These are phyloP conservation scores for Cordilura impudica DNA, from an alignment of 2,888 invertebrate genomes.

Conservation along the genomic window DNA sequence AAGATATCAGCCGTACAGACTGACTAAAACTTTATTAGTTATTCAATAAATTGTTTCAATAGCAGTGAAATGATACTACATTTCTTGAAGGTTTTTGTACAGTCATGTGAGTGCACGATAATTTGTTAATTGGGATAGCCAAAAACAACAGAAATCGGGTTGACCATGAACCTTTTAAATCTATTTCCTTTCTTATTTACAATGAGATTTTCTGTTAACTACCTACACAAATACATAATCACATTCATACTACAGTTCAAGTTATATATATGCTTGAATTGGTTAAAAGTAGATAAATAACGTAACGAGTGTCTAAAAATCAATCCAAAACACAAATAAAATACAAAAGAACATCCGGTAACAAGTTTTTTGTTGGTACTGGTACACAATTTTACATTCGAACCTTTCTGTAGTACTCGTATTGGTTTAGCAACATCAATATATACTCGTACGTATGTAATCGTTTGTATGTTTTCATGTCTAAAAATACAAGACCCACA, in stretches of 20 bases:
- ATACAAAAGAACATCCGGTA: slow-evolving; percentile 1
- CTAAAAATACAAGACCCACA: neutral
- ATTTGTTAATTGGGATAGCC: neutral
- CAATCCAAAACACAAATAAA: slow-evolving; percentile 16
- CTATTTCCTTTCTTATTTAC: slow-evolving; percentile 8
- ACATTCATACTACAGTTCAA: no score
- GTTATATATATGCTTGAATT: neutral
- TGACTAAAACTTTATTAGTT: no score
- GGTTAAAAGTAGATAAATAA: slow-evolving; percentile 9
- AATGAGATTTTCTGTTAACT: neutral
- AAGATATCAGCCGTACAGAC: no score
- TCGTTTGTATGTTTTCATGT: no score
- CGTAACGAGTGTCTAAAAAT: slow-evolving; percentile 18
- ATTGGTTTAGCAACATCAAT: neutral
- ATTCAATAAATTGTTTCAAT: no score
- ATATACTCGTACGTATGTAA: no score
- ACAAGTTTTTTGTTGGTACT: neutral
- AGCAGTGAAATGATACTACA: no score
- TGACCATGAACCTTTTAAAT: slow-evolving; percentile 15
- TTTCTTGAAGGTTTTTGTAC: no score
- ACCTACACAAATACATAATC: neutral
- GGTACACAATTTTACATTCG: neutral
- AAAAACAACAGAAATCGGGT: neutral
- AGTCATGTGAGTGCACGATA: no score
- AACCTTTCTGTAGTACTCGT: neutral